Evolutionary conservation across 1,140 invertebrate genomes (phyloP).

Genomic region (Thrips palmi): DNA sequence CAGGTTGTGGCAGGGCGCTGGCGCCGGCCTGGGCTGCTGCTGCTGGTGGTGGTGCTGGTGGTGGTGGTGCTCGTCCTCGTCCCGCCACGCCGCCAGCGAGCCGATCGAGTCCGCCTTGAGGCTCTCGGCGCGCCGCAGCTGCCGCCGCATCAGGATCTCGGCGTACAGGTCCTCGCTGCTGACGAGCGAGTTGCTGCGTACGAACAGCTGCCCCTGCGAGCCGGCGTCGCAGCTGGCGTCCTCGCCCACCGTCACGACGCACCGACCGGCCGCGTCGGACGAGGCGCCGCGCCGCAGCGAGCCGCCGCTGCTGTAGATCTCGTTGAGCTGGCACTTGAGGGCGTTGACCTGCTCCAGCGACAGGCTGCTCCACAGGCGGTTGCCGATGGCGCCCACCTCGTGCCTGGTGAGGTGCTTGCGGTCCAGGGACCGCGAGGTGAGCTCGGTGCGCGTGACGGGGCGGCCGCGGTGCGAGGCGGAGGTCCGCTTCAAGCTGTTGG

Average conservation of each 20-base stretch:
- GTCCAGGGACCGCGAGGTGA: slow-evolving; percentile 3
- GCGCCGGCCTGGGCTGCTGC: not conserved
- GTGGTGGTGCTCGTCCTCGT: too few species aligned
- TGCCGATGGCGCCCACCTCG: slow-evolving; percentile 30
- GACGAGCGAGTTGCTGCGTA: slow-evolving; percentile 46
- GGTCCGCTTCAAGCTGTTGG: slow-evolving; percentile 32
- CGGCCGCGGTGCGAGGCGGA: slow-evolving; percentile 16
- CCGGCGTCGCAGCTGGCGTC: not conserved
- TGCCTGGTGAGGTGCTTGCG: slow-evolving; percentile 6
- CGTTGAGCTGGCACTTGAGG: slow-evolving; percentile 59
- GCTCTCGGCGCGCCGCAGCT: slow-evolving; percentile 20
- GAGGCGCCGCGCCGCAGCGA: too few species aligned
- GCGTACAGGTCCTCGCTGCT: slow-evolving; percentile 24
- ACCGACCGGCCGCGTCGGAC: not conserved
- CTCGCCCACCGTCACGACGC: not conserved
- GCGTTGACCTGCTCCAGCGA: slow-evolving; percentile 68
- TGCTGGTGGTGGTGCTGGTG: not conserved
- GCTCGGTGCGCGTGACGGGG: slow-evolving; percentile 10
- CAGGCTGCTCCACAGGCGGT: slow-evolving; percentile 61
- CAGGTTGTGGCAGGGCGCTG: slow-evolving; percentile 22
- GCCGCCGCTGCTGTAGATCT: slow-evolving; percentile 45
- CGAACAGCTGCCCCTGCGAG: slow-evolving; percentile 32
- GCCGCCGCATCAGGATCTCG: slow-evolving; percentile 21
- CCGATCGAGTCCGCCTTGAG: slow-evolving; percentile 34
- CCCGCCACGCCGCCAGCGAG: slow-evolving; percentile 29